phyloP scores from a whole-genome alignment of 1,140 invertebrate genomes.

The Pseudomyrmex flavicornis region DNA sequence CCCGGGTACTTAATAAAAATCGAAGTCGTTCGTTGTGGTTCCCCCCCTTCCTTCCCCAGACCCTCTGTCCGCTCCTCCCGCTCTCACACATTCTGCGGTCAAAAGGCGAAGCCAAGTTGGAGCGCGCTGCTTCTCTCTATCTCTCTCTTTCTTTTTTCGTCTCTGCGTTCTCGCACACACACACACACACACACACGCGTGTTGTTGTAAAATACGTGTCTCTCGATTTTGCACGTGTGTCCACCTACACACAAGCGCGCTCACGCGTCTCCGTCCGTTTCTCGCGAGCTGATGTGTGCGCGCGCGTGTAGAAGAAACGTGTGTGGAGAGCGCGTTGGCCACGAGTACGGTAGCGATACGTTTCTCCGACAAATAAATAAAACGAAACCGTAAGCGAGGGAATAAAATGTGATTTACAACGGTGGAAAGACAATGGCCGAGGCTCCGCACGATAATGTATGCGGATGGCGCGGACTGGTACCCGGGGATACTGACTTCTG shows the following conservation, averaged over 20 bases:
- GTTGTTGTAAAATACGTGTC: constrained; percentile 56
- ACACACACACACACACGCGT: constrained; percentile 19
- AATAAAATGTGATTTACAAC: constrained; percentile 86
- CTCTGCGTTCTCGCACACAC: constrained; percentile 34
- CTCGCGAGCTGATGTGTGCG: background rate
- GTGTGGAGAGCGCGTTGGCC: constrained; percentile 72
- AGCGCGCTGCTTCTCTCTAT: constrained; percentile 33
- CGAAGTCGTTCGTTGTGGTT: constrained; percentile 66
- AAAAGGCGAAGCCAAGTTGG: constrained; percentile 48
- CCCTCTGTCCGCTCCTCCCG: background rate
- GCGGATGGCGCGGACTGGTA: constrained; percentile 85
- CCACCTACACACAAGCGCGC: constrained; percentile 46
- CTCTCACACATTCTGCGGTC: constrained; percentile 67
- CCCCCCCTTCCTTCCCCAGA: background rate
- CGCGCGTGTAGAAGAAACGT: constrained; percentile 25
- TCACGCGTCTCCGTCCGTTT: constrained; percentile 28
- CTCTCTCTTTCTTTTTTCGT: background rate
- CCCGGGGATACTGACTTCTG: constrained; percentile 84
- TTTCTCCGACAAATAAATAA: constrained; percentile 84
- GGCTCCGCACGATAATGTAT: constrained; percentile 84
- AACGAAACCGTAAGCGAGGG: constrained; percentile 84
- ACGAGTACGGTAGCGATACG: constrained; percentile 84
- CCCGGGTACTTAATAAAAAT: constrained; percentile 76
- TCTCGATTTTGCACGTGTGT: constrained; percentile 56
- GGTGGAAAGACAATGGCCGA: constrained; percentile 85